phyloP scores from a whole-genome alignment of 2,888 invertebrate species.

The Drosophila parthenogenetica region DNA sequence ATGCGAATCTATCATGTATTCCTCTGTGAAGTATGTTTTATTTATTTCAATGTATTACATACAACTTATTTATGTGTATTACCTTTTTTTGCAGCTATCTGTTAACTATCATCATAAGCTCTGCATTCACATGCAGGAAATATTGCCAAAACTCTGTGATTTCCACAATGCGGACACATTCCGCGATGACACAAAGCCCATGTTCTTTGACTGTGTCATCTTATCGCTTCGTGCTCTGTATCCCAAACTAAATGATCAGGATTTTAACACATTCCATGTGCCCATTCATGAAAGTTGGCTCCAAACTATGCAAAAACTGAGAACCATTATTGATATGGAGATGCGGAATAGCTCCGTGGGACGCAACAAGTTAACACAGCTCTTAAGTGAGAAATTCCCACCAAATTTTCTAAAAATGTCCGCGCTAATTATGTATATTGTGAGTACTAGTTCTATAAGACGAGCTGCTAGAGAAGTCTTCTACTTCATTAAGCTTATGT shows the following conservation, averaged over 20 bases:
- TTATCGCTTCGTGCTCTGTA: conserved; percentile 74
- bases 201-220: conserved; percentile 70
- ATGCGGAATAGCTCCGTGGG: conserved; percentile 68
- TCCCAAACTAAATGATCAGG: conserved; percentile 70
- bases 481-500: too few relatives aligned
- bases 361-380: conserved; percentile 56
- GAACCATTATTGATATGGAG: conserved; percentile 77
- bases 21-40: conserved; percentile 64
- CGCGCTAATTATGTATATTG: conserved; percentile 75
- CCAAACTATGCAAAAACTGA: conserved; percentile 74
- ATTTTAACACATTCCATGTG: conserved; percentile 70
- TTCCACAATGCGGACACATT: conserved; percentile 74
- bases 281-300: conserved; percentile 65
- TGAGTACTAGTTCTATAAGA: conserved; percentile 59
- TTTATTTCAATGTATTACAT: too few relatives aligned
- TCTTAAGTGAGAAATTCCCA: conserved; percentile 60
- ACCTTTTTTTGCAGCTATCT: conserved; percentile 59
- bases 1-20: conserved; percentile 77
- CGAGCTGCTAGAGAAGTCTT: too few relatives aligned
- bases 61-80: background rate
- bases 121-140: conserved; percentile 71
- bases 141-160: conserved; percentile 76
- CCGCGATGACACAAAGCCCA: conserved; percentile 73
- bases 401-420: conserved; percentile 77
- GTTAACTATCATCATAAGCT: conserved; percentile 78